These are phyloP conservation scores for Porites australiensis DNA, from an alignment of 64 coral and sea anemone species.

Conservation along the genomic window DNA sequence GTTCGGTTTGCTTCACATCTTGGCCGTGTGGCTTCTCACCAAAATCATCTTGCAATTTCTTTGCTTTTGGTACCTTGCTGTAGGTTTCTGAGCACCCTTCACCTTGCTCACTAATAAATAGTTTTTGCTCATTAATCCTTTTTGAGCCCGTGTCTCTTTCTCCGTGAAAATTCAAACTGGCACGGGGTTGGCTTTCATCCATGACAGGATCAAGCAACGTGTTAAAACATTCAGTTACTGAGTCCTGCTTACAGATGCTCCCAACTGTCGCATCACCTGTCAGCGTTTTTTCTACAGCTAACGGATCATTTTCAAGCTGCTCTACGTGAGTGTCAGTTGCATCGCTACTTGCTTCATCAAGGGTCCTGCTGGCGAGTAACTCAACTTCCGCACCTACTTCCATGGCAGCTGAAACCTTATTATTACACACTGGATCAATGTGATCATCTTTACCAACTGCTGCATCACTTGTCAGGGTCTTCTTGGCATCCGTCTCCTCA, in stretches of 20 bases:
- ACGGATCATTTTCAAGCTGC: too few species aligned
- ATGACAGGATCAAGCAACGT: background rate
- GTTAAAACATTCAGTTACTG: background rate
- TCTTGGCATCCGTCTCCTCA: too few species aligned
- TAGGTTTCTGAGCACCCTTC: too few species aligned
- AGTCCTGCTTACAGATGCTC: background rate
- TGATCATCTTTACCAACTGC: too few species aligned
- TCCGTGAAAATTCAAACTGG: background rate
- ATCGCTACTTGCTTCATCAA: too few species aligned
- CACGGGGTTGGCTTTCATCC: background rate
- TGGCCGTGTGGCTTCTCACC: background rate
- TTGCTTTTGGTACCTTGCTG: background rate
- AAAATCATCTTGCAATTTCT: background rate
- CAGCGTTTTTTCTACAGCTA: too few species aligned
- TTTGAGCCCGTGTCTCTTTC: background rate
- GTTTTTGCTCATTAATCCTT: background rate
- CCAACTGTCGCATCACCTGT: background rate
- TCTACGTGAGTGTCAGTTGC: too few species aligned
- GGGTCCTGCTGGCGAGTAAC: too few species aligned
- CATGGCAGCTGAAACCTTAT: too few species aligned
- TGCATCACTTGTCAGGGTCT: too few species aligned
- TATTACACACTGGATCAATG: too few species aligned
- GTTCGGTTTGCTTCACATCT: background rate
- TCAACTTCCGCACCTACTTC: too few species aligned
- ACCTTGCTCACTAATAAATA: background rate